These are phyloP conservation scores for Willisornis vidua DNA, from an alignment of 2,113 vertebrate species.

Conservation along the genomic window DNA sequence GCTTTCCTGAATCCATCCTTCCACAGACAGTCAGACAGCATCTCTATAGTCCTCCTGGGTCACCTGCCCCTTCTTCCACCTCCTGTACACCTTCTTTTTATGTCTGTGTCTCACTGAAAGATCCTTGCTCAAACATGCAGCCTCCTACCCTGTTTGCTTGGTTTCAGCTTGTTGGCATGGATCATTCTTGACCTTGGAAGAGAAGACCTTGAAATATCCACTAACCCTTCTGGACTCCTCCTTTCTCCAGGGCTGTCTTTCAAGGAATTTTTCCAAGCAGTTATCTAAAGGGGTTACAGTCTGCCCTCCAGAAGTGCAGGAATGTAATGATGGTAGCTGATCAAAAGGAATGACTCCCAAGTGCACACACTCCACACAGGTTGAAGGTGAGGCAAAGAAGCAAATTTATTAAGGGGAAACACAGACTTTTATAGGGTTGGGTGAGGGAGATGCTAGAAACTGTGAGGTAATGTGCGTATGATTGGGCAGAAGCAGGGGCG, in stretches of 20 bases:
- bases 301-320: background rate
- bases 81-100: background rate
- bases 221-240: background rate
- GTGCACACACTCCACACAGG: too few relatives aligned
- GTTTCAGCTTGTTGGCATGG: background rate
- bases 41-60: background rate
- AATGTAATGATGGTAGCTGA: background rate
- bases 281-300: background rate
- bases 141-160: background rate
- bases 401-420: too few relatives aligned
- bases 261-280: background rate
- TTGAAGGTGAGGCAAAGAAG: too few relatives aligned
- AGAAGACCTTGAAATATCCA: background rate
- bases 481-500: too few relatives aligned
- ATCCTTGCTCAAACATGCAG: background rate
- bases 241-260: background rate
- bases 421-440: too few relatives aligned
- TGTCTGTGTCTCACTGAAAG: fast-evolving
- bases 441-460: too few relatives aligned
- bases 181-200: background rate
- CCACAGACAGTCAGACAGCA: background rate
- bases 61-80: background rate
- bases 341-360: too few relatives aligned
- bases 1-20: background rate
- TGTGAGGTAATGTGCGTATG: too few relatives aligned